Base-by-base conservation (phyloP, 2,113 vertebrate species). In the Caracal caracal region DNA sequence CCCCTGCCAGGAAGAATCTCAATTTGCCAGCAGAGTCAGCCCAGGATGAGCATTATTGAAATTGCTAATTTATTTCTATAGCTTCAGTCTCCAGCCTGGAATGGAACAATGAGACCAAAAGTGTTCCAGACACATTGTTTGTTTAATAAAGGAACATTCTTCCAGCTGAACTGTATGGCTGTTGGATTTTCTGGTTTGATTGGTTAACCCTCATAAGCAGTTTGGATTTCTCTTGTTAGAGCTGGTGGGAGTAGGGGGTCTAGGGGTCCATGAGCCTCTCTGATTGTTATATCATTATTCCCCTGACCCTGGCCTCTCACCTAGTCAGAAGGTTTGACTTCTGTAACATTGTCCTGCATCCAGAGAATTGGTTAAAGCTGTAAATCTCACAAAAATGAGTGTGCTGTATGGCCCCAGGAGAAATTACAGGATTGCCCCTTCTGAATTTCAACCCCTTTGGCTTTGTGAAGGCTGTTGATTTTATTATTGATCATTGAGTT, bases 401-500 rank as follows among this genome's bases (percentile, higher is more conserved):
- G 10, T 93, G 40, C 56, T 88, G 79, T 82, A 22, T 95, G 94
- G 90, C 30, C 95, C 94, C 61, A 49, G 78, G 96, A 96, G 88
- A 88, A 97, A 81, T 97, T 53, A 63, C 5, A 43, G 92, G 93
- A 89, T 95, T 97, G 33, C 61, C 85, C 96, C 89, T 94, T 98
- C 97, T 92, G 79, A 97, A 97, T 86, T 59, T 96, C 98, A 97
- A 96, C 96, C 94, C 53, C 86, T 93, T 97, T 98, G 97, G 94
- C 97, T 96, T 97, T 83, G 79, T 86, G 76, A 93, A 53, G 6
- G 90, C 97, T 96, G 97, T 83, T 98, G 96, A 98, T 98, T 98
- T 98, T 98, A 96, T 97, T 98, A 97, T 97, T 98, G 97, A 98
- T 98, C 98, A 98, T 91, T 95, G 96, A 78, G 81, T 97, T 97